Conservation (phyloP, 2,113 vertebrate species). For the Aythya baeri region DNA sequence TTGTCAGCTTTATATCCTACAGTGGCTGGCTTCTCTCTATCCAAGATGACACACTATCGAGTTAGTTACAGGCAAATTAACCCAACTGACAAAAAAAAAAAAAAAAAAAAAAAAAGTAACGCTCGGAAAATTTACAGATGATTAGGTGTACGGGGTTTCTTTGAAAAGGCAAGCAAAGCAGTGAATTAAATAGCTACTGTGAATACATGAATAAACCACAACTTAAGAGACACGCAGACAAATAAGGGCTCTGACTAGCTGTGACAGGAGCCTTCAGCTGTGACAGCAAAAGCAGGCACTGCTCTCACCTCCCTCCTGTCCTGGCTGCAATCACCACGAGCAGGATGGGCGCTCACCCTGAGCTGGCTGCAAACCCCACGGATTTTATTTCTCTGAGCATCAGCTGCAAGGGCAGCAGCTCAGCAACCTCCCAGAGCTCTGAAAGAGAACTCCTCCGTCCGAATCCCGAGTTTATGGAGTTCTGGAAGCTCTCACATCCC, state of each 20-base stretch:
- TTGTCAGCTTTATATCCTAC: not conserved
- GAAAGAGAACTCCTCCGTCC: not conserved
- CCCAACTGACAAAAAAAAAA: not conserved
- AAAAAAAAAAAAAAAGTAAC: not conserved
- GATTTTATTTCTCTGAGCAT: too few relatives aligned
- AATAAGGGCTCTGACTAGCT: not conserved
- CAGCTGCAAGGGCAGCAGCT: too few relatives aligned
- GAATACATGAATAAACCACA: not conserved
- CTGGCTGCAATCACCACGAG: not conserved
- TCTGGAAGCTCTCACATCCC: accelerated
- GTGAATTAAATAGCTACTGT: not conserved
- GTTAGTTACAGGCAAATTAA: not conserved
- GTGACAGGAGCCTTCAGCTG: not conserved
- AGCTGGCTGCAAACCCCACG: too few relatives aligned
- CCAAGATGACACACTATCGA: not conserved
- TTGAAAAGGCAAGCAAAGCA: not conserved
- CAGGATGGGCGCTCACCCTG: too few relatives aligned
- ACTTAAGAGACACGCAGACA: not conserved
- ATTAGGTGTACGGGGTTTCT: not conserved
- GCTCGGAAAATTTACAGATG: not conserved
- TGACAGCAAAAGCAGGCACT: not conserved
- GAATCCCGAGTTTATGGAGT: not conserved
- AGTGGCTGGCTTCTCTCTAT: not conserved
- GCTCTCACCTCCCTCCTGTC: not conserved
- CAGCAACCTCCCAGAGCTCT: not conserved